Conservation (phyloP, 2,888 invertebrate genomes). For the Pachydiplax longipennis region DNA sequence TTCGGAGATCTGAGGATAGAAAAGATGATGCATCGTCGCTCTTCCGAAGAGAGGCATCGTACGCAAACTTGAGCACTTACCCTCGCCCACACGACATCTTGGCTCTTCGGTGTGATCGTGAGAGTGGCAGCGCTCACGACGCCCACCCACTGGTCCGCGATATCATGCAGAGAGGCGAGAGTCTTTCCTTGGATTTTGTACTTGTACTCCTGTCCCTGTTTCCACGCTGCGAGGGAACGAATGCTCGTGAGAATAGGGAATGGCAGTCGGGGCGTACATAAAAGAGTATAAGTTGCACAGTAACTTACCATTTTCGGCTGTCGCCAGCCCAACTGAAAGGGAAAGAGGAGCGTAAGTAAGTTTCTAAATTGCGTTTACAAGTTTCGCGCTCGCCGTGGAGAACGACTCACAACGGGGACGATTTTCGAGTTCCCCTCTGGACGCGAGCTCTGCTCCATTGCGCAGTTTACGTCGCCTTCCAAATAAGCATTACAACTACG, state of each 20-base stretch:
- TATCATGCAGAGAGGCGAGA: conserved; percentile 66
- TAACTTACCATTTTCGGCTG: conserved; percentile 24
- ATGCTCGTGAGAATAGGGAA: conserved; percentile 51
- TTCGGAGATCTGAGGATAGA: conserved; percentile 58
- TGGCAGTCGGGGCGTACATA: no score
- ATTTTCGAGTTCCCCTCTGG: no score
- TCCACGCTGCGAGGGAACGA: conserved; percentile 62
- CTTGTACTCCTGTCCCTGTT: conserved; percentile 66
- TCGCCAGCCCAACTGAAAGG: conserved; percentile 24
- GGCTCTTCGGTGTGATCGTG: conserved; percentile 62
- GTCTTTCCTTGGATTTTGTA: conserved; percentile 67
- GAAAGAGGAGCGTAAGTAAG: background rate
- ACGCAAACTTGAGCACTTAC: conserved; percentile 41
- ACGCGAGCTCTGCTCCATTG: no score
- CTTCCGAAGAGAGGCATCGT: background rate
- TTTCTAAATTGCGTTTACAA: background rate
- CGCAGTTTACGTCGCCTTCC: no score
- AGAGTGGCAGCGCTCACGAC: conserved; percentile 66
- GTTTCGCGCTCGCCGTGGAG: background rate
- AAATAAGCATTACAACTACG: no score
- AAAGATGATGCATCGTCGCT: background rate
- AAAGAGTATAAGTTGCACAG: no score
- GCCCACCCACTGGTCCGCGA: conserved; percentile 65
- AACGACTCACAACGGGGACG: no score
- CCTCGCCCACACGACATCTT: conserved; percentile 56